Evolutionary conservation across 2,113 vertebrate genomes (phyloP), one percentile per base, ranked within the genome.

Genomic region (Lycaon pictus): DNA sequence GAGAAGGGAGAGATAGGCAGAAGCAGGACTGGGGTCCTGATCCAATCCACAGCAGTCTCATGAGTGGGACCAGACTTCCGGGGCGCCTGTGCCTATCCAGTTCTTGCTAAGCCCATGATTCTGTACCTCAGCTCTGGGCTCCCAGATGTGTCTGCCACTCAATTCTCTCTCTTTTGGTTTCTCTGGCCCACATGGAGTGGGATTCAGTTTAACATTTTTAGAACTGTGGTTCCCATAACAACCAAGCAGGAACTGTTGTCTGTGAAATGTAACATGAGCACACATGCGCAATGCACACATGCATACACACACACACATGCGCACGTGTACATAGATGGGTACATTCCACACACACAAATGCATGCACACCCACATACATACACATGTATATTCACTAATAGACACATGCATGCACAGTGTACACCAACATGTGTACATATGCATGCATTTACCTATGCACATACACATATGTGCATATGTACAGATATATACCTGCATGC

Each of bases 201-300:
- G 87, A 96, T 94, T 98, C 95, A 96, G 80, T 94, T 93, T 92
- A 94, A 97, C 95, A 95, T 97, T 98, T 98, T 98, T 97, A 98
- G 98, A 97, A 95, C 94, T 37, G 72, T 93, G 82, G 98, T 98
- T 98, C 96, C 98, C 97, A 98, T 98, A 98, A 98, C 98, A 98
- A 98, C 98, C 97, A 94, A 97, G 96, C 88, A 93, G 88, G 55
- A 90, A 96, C 71, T 90, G 82, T 96, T 93, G 43, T 96, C 87
- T 96, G 51, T 96, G 86, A 95, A 97, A 97, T 84, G 84, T 95
- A 96, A 92, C 95, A 92, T 95, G 90, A 65, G 74, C 93, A 96
- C 92, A 96, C 85, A 95, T 67, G 72, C 60, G 4, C 84, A 90
- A 71, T 20, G 56, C 43, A 60, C 63, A 65, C 20, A 67, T 22